These are phyloP conservation scores for Nasonia longicornis DNA, from an alignment of 1,140 invertebrate genomes.

Conservation along the genomic window DNA sequence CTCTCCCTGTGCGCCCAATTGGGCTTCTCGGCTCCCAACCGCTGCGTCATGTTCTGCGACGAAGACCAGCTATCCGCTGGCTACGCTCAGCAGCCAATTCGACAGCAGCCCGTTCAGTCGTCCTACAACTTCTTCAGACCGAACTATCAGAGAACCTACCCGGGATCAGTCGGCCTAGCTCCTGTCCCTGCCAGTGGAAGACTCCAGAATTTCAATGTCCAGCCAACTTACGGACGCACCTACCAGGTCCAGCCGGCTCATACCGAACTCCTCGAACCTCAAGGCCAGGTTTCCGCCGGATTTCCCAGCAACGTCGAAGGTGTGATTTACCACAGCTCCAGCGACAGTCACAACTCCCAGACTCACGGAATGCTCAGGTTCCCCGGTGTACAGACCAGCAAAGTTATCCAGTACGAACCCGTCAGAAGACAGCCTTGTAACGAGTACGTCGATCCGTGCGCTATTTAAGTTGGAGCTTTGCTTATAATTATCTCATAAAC, in stretches of 20 bases:
- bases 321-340: neutral
- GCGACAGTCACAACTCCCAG: neutral
- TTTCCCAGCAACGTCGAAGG: neutral
- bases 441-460: neutral
- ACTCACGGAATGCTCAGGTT: neutral
- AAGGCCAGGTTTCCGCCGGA: neutral
- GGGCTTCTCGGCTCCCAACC: neutral
- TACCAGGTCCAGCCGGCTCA: neutral
- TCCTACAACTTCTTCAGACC: neutral
- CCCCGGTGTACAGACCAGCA: neutral
- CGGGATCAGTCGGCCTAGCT: neutral
- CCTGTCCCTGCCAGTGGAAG: neutral
- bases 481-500: too few species aligned
- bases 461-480: neutral
- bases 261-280: neutral
- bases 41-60: constrained; percentile 14
- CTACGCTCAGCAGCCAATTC: neutral
- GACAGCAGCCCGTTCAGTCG: neutral
- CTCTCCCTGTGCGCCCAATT: neutral
- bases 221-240: too few species aligned
- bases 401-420: neutral
- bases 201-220: too few species aligned
- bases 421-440: neutral
- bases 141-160: too few species aligned
- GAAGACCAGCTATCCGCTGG: neutral